Evolutionary conservation across 2,888 invertebrate genomes (phyloP).

Genomic region (Epirrhoe alternata): DNA sequence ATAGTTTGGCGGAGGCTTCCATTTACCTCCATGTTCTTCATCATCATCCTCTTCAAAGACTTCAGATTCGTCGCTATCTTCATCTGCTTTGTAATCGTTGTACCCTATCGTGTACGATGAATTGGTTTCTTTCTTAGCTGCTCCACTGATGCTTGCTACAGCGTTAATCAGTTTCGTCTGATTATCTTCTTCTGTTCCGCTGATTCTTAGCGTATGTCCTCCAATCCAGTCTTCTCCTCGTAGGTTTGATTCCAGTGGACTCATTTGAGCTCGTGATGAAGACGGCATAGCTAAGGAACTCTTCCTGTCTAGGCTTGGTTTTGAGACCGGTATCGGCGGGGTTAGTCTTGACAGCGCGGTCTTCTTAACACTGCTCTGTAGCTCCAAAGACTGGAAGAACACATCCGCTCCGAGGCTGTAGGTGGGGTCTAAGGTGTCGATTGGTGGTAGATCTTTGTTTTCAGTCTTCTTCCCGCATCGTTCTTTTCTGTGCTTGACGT

Average conservation of each 20-base stretch:
- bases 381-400: conserved; percentile 93
- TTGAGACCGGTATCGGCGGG: conserved; percentile 71
- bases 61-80: conserved; percentile 84
- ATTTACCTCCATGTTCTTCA: conserved; percentile 87
- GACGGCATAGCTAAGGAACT: conserved; percentile 61
- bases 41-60: conserved; percentile 86
- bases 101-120: conserved; percentile 71
- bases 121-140: conserved; percentile 80
- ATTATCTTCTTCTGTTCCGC: conserved; percentile 84
- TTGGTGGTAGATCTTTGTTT: conserved; percentile 63
- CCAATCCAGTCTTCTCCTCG: conserved; percentile 87
- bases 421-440: conserved; percentile 73
- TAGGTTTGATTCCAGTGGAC: conserved; percentile 72
- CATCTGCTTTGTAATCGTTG: conserved; percentile 71
- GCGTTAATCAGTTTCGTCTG: conserved; percentile 87
- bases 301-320: conserved; percentile 64
- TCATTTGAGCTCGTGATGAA: conserved; percentile 71
- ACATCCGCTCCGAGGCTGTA: conserved; percentile 91
- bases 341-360: conserved; percentile 81
- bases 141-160: conserved; percentile 86
- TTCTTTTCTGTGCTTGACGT: conserved; percentile 92
- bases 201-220: conserved; percentile 83
- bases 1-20: conserved; percentile 87
- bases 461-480: conserved; percentile 84
- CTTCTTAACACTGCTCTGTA: conserved; percentile 90